Base-by-base conservation (phyloP, 2,113 vertebrate species). In the Plecotus auritus region DNA sequence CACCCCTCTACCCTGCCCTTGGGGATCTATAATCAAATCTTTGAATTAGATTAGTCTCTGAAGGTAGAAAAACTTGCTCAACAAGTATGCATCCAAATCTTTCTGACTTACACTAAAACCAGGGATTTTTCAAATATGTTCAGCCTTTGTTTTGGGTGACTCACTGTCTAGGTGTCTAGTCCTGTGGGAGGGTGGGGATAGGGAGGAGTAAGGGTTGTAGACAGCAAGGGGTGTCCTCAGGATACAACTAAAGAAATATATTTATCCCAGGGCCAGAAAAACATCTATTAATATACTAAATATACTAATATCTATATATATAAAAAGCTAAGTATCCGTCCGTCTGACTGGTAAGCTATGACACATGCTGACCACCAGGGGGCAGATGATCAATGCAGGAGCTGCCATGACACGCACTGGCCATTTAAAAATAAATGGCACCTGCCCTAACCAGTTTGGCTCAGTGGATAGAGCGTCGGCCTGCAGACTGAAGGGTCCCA, bases 151-250 rank as follows among this genome's bases (percentile, higher is more conserved):
- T 76, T 82, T 30, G 82, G 78, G 67, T 97, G 69, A 94, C 61
- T 97, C 91, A 93, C 83, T 76, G 54, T 90, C 95, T 95, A 90
- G 42, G 42, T 92, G 42, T 93, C 70, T 88, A 69, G 28, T 70
- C 35, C 32, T 51, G 26, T 2, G 59, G 67, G 22, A 45, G 28
- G 28, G 22, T 7, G 40, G 26, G 13, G 64, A 4, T 13, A 40
- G 26, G 26, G 23, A 16, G 23, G 1, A 61, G 17, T 13, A 37
- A 45, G 70, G 85, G 49, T 28, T 85, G 7, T 54, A 66, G 72
- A 91, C 30, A 93, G 26, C 30, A 95, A 6, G 6, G 3, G 35
- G n/a, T 18, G 64, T 37, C 70, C 69, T 47, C 8, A 47, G 76
- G 56, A 72, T 28, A 56, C 12, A 74, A 78, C 66, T 2, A 30